phyloP scores from a whole-genome alignment of 2,797 vertebrate genomes.

The Lophius americanus region DNA sequence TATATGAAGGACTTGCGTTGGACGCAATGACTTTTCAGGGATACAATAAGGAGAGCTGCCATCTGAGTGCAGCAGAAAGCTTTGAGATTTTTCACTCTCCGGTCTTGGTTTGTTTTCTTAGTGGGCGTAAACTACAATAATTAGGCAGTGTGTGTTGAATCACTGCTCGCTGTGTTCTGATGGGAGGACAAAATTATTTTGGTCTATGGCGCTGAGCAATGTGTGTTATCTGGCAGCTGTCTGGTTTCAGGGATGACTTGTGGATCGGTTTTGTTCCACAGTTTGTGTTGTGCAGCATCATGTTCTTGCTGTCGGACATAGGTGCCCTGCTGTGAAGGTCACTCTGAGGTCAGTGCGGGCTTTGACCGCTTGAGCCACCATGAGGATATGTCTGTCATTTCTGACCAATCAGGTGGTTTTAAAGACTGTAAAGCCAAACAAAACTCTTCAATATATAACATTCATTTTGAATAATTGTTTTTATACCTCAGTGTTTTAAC shows the following conservation, averaged over 20 bases:
- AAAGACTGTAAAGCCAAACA: neutral
- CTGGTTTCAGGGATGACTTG: constrained; percentile 6
- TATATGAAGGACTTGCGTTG: too few relatives aligned
- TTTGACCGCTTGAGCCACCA: constrained; percentile 60
- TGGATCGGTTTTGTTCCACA: constrained; percentile 4
- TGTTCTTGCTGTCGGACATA: constrained; percentile 81
- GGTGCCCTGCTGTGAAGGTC: constrained; percentile 83
- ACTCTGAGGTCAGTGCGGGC: constrained; percentile 78
- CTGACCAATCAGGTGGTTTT: neutral
- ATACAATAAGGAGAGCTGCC: constrained; percentile 25
- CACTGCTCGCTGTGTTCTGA: too few relatives aligned
- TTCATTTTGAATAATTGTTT: neutral
- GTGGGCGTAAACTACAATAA: constrained; percentile 16
- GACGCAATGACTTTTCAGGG: too few relatives aligned
- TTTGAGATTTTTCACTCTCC: constrained; percentile 41
- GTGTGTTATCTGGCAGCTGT: neutral
- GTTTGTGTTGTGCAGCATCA: constrained; percentile 73
- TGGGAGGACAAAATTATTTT: too few relatives aligned
- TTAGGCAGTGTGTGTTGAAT: too few relatives aligned
- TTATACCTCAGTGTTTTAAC: neutral
- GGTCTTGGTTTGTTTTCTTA: constrained; percentile 64
- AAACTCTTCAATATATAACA: neutral
- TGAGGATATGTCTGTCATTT: constrained; percentile 16
- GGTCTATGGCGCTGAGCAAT: too few relatives aligned
- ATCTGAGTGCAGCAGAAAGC: constrained; percentile 41